Conservation (phyloP, 2,113 vertebrate genomes). For the Nettapus auritus region DNA sequence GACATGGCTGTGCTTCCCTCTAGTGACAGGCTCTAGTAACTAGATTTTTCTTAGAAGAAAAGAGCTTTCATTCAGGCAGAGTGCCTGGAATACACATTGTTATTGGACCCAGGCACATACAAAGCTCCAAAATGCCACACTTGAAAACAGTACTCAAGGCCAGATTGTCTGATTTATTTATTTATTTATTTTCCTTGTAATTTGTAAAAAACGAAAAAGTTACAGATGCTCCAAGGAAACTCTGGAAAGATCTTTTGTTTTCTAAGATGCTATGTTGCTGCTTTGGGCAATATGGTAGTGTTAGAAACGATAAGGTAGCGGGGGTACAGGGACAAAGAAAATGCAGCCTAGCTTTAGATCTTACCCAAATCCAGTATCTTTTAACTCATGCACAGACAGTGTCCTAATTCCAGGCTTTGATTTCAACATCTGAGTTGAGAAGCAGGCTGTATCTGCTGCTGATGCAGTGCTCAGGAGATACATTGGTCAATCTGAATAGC, state of each 20-base stretch:
- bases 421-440: neutral
- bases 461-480: neutral
- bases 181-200: no score
- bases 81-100: accelerated
- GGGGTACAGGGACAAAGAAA: no score
- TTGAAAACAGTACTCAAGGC: neutral
- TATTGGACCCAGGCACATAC: accelerated
- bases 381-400: neutral
- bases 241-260: neutral
- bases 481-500: neutral
- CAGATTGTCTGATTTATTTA: neutral
- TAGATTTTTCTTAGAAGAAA: accelerated
- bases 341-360: neutral
- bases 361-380: neutral
- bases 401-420: neutral
- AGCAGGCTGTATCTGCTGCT: neutral
- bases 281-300: accelerated
- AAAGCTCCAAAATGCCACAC: neutral
- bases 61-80: accelerated
- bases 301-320: no score
- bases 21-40: accelerated
- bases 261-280: no score
- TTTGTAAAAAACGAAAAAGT: neutral
- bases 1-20: neutral
- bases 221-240: neutral